phyloP scores from a whole-genome alignment of 1,140 invertebrate species.

The Drosophila insularis region DNA sequence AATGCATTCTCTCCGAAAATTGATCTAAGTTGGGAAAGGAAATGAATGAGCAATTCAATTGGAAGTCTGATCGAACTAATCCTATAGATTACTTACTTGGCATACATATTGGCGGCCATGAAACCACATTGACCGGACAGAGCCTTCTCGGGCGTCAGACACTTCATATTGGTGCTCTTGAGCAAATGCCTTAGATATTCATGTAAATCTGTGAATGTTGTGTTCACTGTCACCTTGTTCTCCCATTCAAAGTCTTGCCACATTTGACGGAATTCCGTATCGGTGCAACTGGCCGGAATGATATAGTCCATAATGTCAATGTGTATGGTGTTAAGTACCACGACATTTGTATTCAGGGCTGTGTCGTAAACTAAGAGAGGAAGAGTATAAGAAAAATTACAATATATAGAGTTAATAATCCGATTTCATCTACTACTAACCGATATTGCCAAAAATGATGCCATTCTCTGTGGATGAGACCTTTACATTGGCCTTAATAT shows the following conservation, averaged over 20 bases:
- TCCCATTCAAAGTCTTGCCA: conserved; percentile 99
- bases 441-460: conserved; percentile 99
- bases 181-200: conserved; percentile 97
- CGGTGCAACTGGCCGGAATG: conserved; percentile 96
- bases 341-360: conserved; percentile 96
- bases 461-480: conserved; percentile 98
- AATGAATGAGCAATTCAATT: neutral
- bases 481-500: conserved; percentile 98
- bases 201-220: conserved; percentile 94
- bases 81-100: conserved; percentile 83
- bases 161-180: conserved; percentile 99
- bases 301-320: conserved; percentile 99
- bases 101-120: conserved; percentile 99
- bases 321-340: conserved; percentile 99
- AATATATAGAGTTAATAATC: neutral
- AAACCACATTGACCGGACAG: conserved; percentile 98
- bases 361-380: conserved; percentile 93
- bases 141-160: conserved; percentile 98
- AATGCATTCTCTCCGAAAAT: conserved; percentile 99
- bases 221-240: conserved; percentile 99
- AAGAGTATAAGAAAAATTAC: neutral
- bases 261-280: conserved; percentile 98
- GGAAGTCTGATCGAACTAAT: too few species aligned
- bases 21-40: conserved; percentile 85
- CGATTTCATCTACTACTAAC: conserved; percentile 82